Conservation (phyloP, 2,797 vertebrate species). For the Cheirogaleus major region DNA sequence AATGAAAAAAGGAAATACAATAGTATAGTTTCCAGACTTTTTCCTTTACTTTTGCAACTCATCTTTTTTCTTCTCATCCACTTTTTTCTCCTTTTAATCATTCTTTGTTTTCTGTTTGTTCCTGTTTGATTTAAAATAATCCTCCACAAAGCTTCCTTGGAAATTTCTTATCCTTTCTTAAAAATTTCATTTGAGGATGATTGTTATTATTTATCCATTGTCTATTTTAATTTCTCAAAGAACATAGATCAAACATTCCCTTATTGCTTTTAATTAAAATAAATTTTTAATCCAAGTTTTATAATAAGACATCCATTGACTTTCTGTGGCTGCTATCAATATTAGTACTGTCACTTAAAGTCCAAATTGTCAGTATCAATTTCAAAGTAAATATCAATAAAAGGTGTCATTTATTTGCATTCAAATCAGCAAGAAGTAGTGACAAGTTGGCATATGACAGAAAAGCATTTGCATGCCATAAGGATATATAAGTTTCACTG, state of each 20-base stretch:
- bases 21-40: not conserved
- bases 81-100: not conserved
- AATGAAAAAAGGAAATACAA: not conserved
- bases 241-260: not conserved
- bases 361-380: not conserved
- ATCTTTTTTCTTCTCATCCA: not conserved
- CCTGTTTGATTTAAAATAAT: not conserved
- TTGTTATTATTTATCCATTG: not conserved
- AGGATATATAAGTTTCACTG: not conserved
- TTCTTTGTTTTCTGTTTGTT: not conserved
- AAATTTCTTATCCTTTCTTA: not conserved
- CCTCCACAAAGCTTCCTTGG: not conserved
- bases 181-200: not conserved
- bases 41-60: not conserved
- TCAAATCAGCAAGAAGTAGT: not conserved
- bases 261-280: conserved; percentile 8
- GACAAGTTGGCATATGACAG: not conserved
- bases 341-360: conserved; percentile 11
- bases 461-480: conserved; percentile 32
- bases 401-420: not conserved
- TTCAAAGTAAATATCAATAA: conserved; percentile 43
- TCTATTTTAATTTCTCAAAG: conserved; percentile 37
- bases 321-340: not conserved
- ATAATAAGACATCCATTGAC: not conserved
- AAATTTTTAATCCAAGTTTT: conserved; percentile 17